Percentiles rank a stretch among this genome's conserved stretches.
phyloP scores from a whole-genome alignment of 2,888 invertebrate genomes.

The Liposcelis brunnea region DNA sequence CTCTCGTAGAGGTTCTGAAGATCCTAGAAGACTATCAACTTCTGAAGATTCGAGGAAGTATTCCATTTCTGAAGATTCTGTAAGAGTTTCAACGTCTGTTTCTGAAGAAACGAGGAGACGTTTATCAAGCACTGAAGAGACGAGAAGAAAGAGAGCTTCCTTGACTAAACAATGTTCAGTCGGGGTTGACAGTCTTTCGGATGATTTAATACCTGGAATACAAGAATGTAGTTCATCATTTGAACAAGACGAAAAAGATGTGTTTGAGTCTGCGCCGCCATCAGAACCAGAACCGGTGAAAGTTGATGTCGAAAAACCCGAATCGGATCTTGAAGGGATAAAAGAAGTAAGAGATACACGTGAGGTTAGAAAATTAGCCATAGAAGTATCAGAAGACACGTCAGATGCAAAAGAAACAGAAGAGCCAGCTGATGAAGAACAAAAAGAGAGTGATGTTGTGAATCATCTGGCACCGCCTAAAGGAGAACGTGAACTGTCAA shows the following conservation, averaged over 20 bases:
- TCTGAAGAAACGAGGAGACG: slow-evolving; percentile 3
- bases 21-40: neutral
- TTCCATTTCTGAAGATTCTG: slow-evolving; percentile 6
- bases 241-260: slow-evolving; percentile 8
- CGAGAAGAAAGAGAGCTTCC: slow-evolving; percentile 1
- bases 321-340: no score
- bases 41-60: slow-evolving; percentile 6
- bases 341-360: neutral
- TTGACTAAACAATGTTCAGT: slow-evolving; percentile 6
- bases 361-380: neutral
- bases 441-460: neutral
- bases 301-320: neutral
- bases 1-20: neutral
- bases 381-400: no score
- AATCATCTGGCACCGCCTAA: slow-evolving; percentile 5
- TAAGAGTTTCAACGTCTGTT: neutral
- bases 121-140: slow-evolving; percentile 6
- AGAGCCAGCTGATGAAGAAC: neutral
- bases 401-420: neutral
- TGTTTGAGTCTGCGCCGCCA: slow-evolving; percentile 2
- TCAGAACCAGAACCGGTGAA: neutral
- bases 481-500: slow-evolving; percentile 2
- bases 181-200: slow-evolving; percentile 6
- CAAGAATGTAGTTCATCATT: slow-evolving; percentile 8
- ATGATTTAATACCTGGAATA: slow-evolving; percentile 7